Conservation (phyloP, 2,888 invertebrate genomes). For the Drosophila emarginata region DNA sequence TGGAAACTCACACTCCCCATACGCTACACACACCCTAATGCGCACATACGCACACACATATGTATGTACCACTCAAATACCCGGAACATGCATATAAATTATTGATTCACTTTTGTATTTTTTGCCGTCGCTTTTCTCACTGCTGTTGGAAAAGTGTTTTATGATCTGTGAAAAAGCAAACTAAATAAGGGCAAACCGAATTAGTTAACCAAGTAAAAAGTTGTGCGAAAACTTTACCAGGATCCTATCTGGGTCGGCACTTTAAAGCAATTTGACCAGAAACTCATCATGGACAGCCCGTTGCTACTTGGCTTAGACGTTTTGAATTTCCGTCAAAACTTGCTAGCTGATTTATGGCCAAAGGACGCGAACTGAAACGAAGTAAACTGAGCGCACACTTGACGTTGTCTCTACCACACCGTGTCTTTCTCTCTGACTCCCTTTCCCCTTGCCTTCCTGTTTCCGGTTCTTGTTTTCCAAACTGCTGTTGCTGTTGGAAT, state of each 20-base stretch:
- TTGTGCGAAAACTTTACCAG: background rate
- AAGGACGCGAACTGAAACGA: constrained; percentile 33
- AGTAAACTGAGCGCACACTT: constrained; percentile 59
- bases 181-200: background rate
- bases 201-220: constrained; percentile 4
- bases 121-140: background rate
- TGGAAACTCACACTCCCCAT: constrained; percentile 10
- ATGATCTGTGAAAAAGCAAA: background rate
- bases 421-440: background rate
- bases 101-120: constrained; percentile 39
- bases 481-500: constrained; percentile 15
- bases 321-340: constrained; percentile 68
- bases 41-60: constrained; percentile 13
- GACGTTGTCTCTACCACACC: constrained; percentile 13
- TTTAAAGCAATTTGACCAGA: constrained; percentile 16
- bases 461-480: constrained; percentile 45
- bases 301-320: constrained; percentile 33
- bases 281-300: background rate
- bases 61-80: constrained; percentile 17
- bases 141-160: background rate
- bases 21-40: background rate
- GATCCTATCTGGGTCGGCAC: background rate
- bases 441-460: constrained; percentile 26
- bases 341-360: constrained; percentile 64
- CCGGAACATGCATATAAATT: constrained; percentile 48